Percentiles rank a stretch among this genome's conserved stretches.
Evolutionary conservation across 2,888 invertebrate genomes (phyloP).

Genomic region (Drosophila putrida): DNA sequence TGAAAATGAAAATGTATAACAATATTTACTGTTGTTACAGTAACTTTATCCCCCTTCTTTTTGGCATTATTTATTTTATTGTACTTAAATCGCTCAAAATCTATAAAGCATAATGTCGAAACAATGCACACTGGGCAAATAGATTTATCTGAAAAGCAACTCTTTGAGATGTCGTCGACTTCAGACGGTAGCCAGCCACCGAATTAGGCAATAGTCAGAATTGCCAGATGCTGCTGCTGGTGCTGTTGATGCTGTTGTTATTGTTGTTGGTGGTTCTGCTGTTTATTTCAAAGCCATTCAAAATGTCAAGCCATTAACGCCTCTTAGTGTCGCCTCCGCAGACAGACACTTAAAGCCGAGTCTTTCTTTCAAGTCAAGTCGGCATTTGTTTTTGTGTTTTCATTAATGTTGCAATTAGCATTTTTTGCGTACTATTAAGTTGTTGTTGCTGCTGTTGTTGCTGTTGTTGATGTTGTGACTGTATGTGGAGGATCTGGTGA

Average conservation of each 20-base stretch:
- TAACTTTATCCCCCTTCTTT: conserved; percentile 17
- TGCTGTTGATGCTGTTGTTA: conserved; percentile 25
- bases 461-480: conserved; percentile 12
- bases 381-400: conserved; percentile 37
- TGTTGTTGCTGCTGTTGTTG: conserved; percentile 11
- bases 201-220: conserved; percentile 65
- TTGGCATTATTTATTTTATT: conserved; percentile 28
- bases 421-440: conserved; percentile 43
- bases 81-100: conserved; percentile 39
- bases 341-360: conserved; percentile 67
- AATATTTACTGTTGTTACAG: conserved; percentile 21
- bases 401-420: conserved; percentile 75
- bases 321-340: conserved; percentile 80
- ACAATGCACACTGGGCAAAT: conserved; percentile 52
- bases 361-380: conserved; percentile 4
- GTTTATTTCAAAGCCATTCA: conserved; percentile 57
- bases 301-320: conserved; percentile 80
- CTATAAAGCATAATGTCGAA: conserved; percentile 7
- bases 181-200: conserved; percentile 69
- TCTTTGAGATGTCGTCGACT: conserved; percentile 42
- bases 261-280: conserved; percentile 11
- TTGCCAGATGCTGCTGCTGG: conserved; percentile 28
- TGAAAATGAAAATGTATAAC: conserved; percentile 10
- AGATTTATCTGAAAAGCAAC: conserved; percentile 27
- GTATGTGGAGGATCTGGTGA: conserved; percentile 55